These are phyloP conservation scores for Pyrrhosoma nymphula DNA, from an alignment of 2,888 invertebrate genomes.

Conservation along the genomic window DNA sequence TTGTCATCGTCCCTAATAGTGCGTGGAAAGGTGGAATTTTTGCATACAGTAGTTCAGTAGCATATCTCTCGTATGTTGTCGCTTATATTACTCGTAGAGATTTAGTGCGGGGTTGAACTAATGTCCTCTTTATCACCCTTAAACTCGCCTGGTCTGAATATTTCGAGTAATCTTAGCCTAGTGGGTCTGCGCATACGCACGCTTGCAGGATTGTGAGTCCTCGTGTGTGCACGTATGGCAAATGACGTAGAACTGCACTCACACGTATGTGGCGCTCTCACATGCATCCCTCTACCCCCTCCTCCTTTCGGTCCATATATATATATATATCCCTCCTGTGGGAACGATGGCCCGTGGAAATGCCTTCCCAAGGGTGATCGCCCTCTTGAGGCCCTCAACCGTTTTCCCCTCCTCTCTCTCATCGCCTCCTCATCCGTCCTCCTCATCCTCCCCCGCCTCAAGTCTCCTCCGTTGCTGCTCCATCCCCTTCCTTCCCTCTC, in stretches of 20 bases:
- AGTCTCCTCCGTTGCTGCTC: neutral
- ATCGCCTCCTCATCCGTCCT: neutral
- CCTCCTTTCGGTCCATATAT: neutral
- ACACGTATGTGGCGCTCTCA: neutral
- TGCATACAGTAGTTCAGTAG: too few relatives aligned
- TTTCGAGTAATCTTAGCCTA: too few relatives aligned
- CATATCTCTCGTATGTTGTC: too few relatives aligned
- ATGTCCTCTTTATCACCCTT: too few relatives aligned
- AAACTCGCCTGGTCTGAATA: too few relatives aligned
- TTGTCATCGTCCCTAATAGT: too few relatives aligned
- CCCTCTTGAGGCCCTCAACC: neutral
- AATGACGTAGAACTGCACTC: neutral
- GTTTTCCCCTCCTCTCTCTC: neutral
- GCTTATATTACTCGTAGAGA: too few relatives aligned
- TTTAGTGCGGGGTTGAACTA: too few relatives aligned
- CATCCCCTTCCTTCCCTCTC: constrained; percentile 8
- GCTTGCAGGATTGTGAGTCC: too few relatives aligned
- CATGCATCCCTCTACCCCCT: neutral
- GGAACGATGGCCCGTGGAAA: constrained; percentile 36
- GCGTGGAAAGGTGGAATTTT: too few relatives aligned
- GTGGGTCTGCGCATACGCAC: too few relatives aligned
- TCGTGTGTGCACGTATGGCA: neutral
- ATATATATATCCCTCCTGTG: neutral
- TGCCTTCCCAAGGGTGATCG: constrained; percentile 60
- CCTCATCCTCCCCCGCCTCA: neutral